Base-by-base conservation (phyloP, 2,113 vertebrate genomes). In the Progne subis region DNA sequence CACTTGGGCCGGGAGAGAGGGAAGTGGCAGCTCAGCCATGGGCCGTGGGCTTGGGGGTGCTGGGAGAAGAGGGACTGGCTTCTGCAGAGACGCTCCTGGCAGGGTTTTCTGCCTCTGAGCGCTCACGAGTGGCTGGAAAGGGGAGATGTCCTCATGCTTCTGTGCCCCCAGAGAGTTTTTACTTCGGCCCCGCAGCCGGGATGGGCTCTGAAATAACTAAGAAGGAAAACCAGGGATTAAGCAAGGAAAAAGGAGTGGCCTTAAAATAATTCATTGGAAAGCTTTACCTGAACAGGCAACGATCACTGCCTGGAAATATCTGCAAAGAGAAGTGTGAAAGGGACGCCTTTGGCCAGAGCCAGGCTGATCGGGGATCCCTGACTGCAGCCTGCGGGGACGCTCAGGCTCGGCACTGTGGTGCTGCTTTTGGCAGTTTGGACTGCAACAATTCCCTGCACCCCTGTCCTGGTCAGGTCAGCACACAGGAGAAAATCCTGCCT, bases 11-110 rank as follows among this genome's bases (percentile, higher is more conserved):
- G 29, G 1, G 2, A 87, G 65, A 76, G 41, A 65, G 78, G 82
- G 90, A 94, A 94, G 82, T 37, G 78, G 90, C 75, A 82, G 75
- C 68, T 82, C 21, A 12, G 52, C 24, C 9, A 8, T n/a, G n/a
- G n/a, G 32, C 34, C 82, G 52, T 1, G 1, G 43, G 26, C 10
- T 3, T 88, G 41, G 52, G 44, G 23, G 13, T 70, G 24, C 43
- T 56, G 57, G 18, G 20, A 29, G 11, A 43, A 75, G 47, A 37
- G 39, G 7, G 10, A 37, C 17, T 2, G 2, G 20, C 14, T 6
- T 81, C 9, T 21, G 14, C 12, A 9, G 32, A 57, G 56, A n/a
- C 3, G 4, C 37, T 72, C 44, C 44, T 15, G 56, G 16, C 56
- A 76, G 44, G 8, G 34, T 19, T 61, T 50, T 61, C 60, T 43